phyloP scores from a whole-genome alignment of 2,113 vertebrate genomes.

The Glaucomys volans region DNA sequence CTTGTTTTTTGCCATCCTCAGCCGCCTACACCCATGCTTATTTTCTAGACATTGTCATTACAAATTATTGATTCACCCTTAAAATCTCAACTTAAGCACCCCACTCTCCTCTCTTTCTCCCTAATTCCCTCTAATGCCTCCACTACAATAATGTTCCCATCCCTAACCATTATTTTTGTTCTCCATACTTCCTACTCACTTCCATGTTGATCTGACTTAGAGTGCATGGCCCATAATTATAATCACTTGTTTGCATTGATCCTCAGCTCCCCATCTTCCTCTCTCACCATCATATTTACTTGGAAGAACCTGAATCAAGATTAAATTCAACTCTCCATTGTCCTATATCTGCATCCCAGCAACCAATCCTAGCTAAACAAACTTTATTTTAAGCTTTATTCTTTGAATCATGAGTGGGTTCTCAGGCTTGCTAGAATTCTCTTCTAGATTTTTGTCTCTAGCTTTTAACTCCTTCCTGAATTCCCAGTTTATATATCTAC shows the following conservation, averaged over 20 bases:
- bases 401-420: background rate
- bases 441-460: background rate
- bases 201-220: background rate
- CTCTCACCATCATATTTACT: background rate
- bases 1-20: conserved; percentile 42
- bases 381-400: conserved; percentile 1
- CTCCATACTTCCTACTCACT: background rate
- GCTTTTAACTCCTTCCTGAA: conserved; percentile 7
- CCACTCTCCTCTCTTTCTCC: background rate
- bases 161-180: background rate
- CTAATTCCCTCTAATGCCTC: background rate
- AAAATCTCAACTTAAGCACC: conserved; percentile 15
- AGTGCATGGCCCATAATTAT: background rate
- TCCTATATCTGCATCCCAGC: background rate
- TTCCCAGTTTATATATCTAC: background rate
- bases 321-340: conserved; percentile 28
- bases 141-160: background rate
- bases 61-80: background rate
- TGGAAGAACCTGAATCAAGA: background rate
- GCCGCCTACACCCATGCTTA: background rate
- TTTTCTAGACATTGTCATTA: background rate
- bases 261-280: background rate
- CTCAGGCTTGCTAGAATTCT: background rate
- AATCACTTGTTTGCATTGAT: background rate
- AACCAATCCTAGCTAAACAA: background rate